Conservation (phyloP, 2,113 vertebrate species). For the Spilogale gracilis region DNA sequence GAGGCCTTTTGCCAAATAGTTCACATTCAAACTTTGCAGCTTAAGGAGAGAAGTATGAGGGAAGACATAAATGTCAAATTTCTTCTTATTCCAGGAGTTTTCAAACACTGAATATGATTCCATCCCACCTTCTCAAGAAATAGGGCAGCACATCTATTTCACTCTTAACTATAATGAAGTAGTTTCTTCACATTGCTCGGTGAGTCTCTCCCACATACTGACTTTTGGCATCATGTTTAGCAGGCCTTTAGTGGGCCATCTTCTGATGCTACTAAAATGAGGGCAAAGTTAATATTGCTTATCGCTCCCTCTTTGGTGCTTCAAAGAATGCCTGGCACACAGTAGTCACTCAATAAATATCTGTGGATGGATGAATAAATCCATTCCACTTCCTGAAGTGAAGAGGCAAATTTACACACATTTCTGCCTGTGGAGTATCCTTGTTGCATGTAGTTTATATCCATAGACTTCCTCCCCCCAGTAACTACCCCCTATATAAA, state of each 20-base stretch:
- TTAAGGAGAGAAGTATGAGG: not conserved
- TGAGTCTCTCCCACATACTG: accelerated
- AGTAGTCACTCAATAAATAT: not conserved
- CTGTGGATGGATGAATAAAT: not conserved
- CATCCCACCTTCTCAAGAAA: not conserved
- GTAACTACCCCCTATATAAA: slow-evolving; percentile 52
- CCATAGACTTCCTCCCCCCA: not conserved
- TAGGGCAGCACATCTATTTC: not conserved
- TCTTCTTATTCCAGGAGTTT: not conserved
- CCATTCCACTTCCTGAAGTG: not conserved
- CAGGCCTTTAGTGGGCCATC: not conserved
- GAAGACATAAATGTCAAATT: not conserved
- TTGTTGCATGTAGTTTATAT: slow-evolving; percentile 36
- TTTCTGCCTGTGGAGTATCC: slow-evolving; percentile 13
- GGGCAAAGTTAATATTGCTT: too few species aligned
- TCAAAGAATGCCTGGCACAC: not conserved
- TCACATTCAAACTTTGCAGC: slow-evolving; percentile 2
- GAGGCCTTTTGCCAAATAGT: slow-evolving; percentile 57
- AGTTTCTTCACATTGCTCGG: not conserved
- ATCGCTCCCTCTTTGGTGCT: not conserved
- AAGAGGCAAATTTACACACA: not conserved
- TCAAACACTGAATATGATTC: not conserved
- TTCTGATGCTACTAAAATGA: not conserved
- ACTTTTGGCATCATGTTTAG: not conserved
- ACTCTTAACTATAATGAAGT: too few species aligned